A percentile compares a stretch with the other conserved stretches of the same genome.
Conservation (phyloP, 2,888 invertebrate species). For the Pteria penguin region DNA sequence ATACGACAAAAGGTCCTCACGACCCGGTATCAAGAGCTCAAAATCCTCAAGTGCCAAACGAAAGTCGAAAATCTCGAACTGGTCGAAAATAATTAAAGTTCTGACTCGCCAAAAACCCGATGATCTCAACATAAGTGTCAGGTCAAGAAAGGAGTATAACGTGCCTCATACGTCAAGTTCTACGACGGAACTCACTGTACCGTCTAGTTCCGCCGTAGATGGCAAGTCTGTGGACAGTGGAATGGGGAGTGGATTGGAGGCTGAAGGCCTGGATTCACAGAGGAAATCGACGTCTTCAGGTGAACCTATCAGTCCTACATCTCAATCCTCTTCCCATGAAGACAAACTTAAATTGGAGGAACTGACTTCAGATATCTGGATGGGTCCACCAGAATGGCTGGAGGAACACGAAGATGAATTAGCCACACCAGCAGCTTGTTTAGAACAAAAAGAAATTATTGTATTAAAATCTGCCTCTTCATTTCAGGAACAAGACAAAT, state of each 20-base stretch:
- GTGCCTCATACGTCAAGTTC: constrained; percentile 49
- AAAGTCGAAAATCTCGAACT: constrained; percentile 85
- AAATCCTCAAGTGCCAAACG: constrained; percentile 66
- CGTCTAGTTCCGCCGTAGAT: constrained; percentile 50
- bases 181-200: constrained; percentile 58
- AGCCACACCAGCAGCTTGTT: constrained; percentile 45
- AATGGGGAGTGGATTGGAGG: constrained; percentile 65
- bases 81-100: constrained; percentile 94
- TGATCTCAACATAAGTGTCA: constrained; percentile 66
- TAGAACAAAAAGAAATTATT: constrained; percentile 47
- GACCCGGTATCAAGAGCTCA: constrained; percentile 49
- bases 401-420: constrained; percentile 67
- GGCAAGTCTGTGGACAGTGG: constrained; percentile 67
- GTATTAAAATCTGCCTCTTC: constrained; percentile 38
- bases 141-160: constrained; percentile 63
- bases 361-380: constrained; percentile 68
- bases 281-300: constrained; percentile 64
- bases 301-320: constrained; percentile 66
- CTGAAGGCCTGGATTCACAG: constrained; percentile 57
- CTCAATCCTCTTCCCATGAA: constrained; percentile 51
- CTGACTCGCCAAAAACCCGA: constrained; percentile 82
- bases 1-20: constrained; percentile 45
- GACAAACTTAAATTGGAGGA: constrained; percentile 33
- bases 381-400: constrained; percentile 74
- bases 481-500: constrained; percentile 50